Base-by-base conservation (phyloP, 2,797 vertebrate genomes). In the Anas capensis region DNA sequence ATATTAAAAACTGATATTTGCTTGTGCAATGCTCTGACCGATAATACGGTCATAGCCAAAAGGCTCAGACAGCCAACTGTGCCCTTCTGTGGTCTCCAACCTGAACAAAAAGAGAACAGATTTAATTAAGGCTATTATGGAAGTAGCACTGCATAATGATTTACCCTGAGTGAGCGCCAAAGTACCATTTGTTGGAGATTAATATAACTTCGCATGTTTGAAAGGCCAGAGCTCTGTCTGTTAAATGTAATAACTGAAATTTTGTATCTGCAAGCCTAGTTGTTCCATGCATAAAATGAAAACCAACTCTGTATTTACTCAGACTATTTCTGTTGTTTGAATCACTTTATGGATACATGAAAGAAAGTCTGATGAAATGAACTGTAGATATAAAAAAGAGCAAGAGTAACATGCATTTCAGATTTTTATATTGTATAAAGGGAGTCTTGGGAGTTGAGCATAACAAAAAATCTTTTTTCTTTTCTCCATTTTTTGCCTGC, bases 331-430 rank as follows among this genome's bases (percentile, higher is more conserved):
- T 82, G 79, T 73, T 95, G 91, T 90, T 86, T 82, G 91, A 82
- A 76, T 95, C 69, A 21, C 75, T 93, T 96, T 78, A 90, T 75
- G 66, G 79, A 27, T 79, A 60, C 24, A 11, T 82, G 82, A 94
- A 95, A 86, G 89, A 68, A 93, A 94, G 60, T 24, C 80, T 88
- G 88, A 94, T 92, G 54, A 68, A 95, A 96, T 92, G 84, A 93
- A 96, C 96, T 88, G 83, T 17, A 87, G 68, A 73, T 24, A 90
- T 18, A 64, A 94, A 87, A 87, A 90, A 10, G 2, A 94, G 64
- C 13, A 44, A 79, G 51, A 86, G 23, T 51, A 90, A 84, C 38
- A 57, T 7, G 17, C 33, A 77, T 94, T 95, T 81, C 78, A 82
- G 60, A 60, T 82, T 91, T 93, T 75, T 77, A 24, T 92, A 65